Percentiles rank a stretch among this genome's conserved stretches.
Evolutionary conservation across 2,113 vertebrate species (phyloP).

Genomic region (Actenoides lindsayi): DNA sequence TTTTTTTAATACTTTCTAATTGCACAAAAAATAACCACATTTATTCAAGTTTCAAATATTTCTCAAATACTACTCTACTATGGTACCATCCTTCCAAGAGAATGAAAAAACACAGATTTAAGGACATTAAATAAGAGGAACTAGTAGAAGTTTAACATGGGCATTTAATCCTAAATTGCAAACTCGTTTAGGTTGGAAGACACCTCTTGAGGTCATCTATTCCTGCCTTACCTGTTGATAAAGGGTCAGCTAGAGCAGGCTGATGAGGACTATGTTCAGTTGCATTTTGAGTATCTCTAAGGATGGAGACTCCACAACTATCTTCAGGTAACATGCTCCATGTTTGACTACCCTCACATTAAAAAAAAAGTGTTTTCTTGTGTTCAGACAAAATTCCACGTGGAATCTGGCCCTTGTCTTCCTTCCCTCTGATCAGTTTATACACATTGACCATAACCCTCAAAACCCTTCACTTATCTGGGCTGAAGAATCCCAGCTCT

Average conservation of each 20-base stretch:
- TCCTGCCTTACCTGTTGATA: background rate
- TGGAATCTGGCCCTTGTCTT: background rate
- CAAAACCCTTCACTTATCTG: background rate
- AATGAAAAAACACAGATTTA: background rate
- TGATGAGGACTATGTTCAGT: background rate
- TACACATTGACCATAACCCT: accelerated
- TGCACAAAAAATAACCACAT: background rate
- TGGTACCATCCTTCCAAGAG: background rate
- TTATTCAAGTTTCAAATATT: background rate
- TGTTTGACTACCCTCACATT: background rate
- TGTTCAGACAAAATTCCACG: background rate
- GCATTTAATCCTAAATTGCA: background rate
- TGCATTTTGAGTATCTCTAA: background rate
- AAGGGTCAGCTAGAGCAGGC: background rate
- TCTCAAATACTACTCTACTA: background rate
- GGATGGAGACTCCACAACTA: background rate
- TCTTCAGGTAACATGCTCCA: background rate
- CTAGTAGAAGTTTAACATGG: background rate
- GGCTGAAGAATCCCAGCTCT: background rate
- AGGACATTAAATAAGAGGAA: background rate
- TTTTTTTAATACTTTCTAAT: background rate
- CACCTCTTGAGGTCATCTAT: background rate
- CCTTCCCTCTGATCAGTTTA: background rate
- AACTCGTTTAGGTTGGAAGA: background rate
- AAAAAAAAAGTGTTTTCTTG: background rate